Conservation (phyloP, 2,888 invertebrate genomes). For the Synergus japonicus region DNA sequence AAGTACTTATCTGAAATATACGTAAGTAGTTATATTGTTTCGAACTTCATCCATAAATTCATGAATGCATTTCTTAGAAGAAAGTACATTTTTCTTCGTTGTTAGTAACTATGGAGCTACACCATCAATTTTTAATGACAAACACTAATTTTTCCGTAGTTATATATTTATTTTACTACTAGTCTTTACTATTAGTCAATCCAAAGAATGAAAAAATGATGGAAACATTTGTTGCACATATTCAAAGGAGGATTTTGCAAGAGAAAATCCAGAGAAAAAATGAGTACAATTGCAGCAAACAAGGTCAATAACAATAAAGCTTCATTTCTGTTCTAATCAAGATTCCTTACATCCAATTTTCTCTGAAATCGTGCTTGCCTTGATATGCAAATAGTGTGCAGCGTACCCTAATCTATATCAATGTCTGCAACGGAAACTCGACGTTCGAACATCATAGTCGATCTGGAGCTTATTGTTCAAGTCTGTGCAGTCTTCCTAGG, state of each 20-base stretch:
- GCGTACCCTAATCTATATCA: conserved; percentile 37
- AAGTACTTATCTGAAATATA: background rate
- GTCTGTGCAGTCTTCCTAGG: conserved; percentile 27
- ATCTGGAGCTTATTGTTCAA: conserved; percentile 29
- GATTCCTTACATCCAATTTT: conserved; percentile 30
- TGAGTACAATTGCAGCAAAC: background rate
- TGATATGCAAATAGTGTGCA: conserved; percentile 39
- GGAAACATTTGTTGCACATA: background rate
- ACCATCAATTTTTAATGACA: background rate
- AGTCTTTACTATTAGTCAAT: background rate
- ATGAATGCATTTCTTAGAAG: background rate
- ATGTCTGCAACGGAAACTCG: conserved; percentile 40
- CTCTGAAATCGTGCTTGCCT: conserved; percentile 29
- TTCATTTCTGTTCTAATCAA: conserved; percentile 27
- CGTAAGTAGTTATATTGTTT: background rate
- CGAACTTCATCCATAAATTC: conserved; percentile 1
- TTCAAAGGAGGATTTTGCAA: background rate
- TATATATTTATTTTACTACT: background rate
- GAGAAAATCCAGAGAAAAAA: background rate
- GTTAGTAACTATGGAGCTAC: background rate
- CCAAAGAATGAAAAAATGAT: too few species aligned
- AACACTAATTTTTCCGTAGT: background rate
- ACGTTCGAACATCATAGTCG: conserved; percentile 28
- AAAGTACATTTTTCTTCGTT: background rate
- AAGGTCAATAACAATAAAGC: background rate